Conservation (phyloP, 2,888 invertebrate genomes). For the Pemphredon lugubris region DNA sequence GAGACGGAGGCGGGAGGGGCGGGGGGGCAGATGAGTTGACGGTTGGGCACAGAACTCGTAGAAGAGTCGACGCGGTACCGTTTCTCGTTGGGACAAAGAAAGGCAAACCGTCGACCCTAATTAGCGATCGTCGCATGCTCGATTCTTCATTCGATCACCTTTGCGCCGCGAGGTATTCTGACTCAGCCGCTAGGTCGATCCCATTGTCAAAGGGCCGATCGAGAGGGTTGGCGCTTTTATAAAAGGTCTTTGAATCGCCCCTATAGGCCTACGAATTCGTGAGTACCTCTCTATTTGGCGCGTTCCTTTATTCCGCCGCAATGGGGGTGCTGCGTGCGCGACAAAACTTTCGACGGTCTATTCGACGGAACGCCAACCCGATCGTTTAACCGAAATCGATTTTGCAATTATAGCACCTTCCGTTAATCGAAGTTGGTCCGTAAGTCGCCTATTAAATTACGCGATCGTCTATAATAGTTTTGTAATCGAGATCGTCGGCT, state of each 20-base stretch:
- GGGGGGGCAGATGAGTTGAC: slow-evolving; percentile 16
- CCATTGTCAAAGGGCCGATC: slow-evolving; percentile 14
- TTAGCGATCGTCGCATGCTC: slow-evolving; percentile 6
- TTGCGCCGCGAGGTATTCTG: background rate
- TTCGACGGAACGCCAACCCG: no score
- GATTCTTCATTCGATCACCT: slow-evolving; percentile 17
- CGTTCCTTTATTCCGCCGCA: no score
- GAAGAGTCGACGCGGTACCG: slow-evolving; percentile 34
- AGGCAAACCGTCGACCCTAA: slow-evolving; percentile 16
- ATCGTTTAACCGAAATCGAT: no score
- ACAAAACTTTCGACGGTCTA: no score
- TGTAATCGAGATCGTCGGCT: slow-evolving; percentile 45
- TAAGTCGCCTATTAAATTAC: no score
- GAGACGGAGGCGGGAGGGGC: slow-evolving; percentile 2
- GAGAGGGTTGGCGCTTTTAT: background rate
- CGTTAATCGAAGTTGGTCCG: no score
- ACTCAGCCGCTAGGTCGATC: background rate
- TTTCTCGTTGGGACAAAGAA: slow-evolving; percentile 36
- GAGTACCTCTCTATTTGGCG: no score
- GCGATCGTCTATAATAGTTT: slow-evolving; percentile 36
- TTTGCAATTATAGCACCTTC: no score
- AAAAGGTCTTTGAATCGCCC: no score
- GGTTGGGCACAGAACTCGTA: slow-evolving; percentile 12
- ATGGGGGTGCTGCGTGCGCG: no score
- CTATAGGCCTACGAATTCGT: no score